A percentile compares a stretch with the other conserved stretches of the same genome.
Conservation (phyloP, 2,113 vertebrate genomes). For the Callaeas wilsoni region DNA sequence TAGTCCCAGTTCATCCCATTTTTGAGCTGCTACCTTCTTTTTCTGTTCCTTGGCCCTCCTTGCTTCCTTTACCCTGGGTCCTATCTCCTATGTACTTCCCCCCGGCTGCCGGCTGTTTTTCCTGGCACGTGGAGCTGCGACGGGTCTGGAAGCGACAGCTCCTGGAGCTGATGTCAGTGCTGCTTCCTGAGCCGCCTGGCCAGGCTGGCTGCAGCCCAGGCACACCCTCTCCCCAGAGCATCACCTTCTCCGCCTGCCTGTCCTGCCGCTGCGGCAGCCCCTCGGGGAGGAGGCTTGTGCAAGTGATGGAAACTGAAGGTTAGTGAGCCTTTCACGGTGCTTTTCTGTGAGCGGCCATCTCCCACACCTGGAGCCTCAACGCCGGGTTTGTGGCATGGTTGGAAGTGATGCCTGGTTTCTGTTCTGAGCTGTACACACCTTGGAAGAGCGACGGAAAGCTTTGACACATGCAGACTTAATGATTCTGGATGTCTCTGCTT, state of each 20-base stretch:
- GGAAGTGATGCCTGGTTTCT: not conserved
- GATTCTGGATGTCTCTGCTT: not conserved
- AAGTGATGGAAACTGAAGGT: not conserved
- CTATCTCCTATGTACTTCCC: not conserved
- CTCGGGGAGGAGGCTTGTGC: not conserved
- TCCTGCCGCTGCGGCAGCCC: not conserved
- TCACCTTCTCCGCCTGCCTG: not conserved
- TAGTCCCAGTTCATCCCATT: not conserved
- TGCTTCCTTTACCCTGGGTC: not conserved
- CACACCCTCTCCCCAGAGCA: not conserved
- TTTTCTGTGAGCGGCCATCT: not conserved
- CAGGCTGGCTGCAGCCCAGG: not conserved
- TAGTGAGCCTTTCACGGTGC: rapidly evolving
- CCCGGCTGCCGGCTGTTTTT: not conserved
- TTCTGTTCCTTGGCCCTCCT: not conserved
- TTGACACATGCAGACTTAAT: not conserved
- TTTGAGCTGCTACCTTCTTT: not conserved
- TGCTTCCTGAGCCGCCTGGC: not conserved
- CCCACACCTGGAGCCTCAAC: not conserved
- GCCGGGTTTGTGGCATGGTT: rapidly evolving
- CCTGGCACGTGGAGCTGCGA: not conserved
- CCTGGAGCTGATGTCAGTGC: not conserved
- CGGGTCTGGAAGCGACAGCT: not conserved
- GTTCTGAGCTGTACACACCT: not conserved
- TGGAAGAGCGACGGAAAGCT: not conserved